Percentiles rank a stretch among this genome's conserved stretches.
Conservation (phyloP, 2,888 invertebrate species). For the Neoascia interrupta region DNA sequence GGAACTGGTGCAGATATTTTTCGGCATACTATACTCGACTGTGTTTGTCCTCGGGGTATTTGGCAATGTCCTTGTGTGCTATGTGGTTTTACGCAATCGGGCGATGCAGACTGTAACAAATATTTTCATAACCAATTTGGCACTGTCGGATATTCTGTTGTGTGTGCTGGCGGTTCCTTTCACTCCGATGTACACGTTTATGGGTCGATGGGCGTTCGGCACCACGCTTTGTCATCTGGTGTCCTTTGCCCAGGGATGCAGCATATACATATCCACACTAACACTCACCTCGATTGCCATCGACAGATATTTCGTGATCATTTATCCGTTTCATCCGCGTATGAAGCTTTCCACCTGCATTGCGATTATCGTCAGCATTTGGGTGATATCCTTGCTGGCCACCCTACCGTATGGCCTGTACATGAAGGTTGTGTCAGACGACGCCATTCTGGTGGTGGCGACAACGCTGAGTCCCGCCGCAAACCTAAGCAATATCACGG, state of each 20-base stretch:
- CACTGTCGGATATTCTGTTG: conserved; percentile 95
- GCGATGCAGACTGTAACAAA: conserved; percentile 99
- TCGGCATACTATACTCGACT: conserved; percentile 77
- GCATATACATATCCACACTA: conserved; percentile 98
- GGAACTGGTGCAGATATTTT: conserved; percentile 76
- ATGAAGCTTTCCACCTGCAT: conserved; percentile 94
- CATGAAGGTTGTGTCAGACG: conserved; percentile 77
- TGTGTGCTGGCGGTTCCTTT: conserved; percentile 97
- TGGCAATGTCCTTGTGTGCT: conserved; percentile 95
- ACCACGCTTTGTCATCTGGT: conserved; percentile 92
- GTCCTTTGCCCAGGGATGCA: conserved; percentile 95
- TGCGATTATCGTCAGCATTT: conserved; percentile 91
- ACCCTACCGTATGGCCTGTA: conserved; percentile 91
- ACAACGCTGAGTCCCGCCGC: conserved; percentile 20
- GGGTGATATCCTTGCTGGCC: conserved; percentile 92
- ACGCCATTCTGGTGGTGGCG: conserved; percentile 72
- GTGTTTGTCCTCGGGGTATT: conserved; percentile 91
- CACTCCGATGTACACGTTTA: conserved; percentile 96
- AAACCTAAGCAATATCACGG: conserved; percentile 31
- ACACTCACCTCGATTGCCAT: conserved; percentile 98
- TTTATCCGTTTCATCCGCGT: conserved; percentile 95
- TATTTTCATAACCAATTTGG: conserved; percentile 97
- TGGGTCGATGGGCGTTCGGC: conserved; percentile 96
- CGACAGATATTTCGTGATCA: conserved; percentile 98
- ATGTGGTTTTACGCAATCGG: conserved; percentile 94